Evolutionary conservation across 2,797 vertebrate genomes (phyloP).

Genomic region (Periophthalmus magnuspinnatus): DNA sequence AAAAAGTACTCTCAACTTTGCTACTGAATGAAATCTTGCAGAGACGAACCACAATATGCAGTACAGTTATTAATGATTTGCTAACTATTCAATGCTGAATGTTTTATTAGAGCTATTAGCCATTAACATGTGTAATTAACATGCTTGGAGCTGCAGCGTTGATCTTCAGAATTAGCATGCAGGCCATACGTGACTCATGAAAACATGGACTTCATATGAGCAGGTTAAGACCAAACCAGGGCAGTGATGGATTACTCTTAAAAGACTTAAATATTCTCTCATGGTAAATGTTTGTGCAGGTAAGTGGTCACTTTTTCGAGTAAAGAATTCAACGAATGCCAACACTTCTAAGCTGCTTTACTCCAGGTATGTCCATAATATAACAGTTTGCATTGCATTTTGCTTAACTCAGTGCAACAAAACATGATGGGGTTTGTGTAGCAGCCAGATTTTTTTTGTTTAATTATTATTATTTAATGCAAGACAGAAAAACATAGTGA

Average conservation of each 20-base stretch:
- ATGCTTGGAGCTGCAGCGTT: background rate
- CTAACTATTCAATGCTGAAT: too few relatives aligned
- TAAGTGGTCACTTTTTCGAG: background rate
- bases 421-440: too few relatives aligned
- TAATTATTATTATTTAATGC: too few relatives aligned
- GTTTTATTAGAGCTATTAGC: background rate
- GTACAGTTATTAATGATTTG: too few relatives aligned
- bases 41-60: too few relatives aligned
- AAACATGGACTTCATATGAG: constrained; percentile 1
- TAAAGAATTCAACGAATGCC: background rate
- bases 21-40: too few relatives aligned
- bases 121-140: too few relatives aligned
- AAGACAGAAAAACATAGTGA: too few relatives aligned
- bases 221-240: background rate
- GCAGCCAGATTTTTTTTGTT: too few relatives aligned
- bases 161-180: background rate
- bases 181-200: background rate
- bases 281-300: background rate
- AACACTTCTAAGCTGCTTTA: background rate
- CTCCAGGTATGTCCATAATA: background rate
- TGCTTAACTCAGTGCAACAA: background rate
- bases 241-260: too few relatives aligned
- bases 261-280: background rate
- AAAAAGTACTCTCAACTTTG: too few relatives aligned
- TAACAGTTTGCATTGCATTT: background rate